phyloP scores from a whole-genome alignment of 2,113 vertebrate genomes.

The Pandion haliaetus region DNA sequence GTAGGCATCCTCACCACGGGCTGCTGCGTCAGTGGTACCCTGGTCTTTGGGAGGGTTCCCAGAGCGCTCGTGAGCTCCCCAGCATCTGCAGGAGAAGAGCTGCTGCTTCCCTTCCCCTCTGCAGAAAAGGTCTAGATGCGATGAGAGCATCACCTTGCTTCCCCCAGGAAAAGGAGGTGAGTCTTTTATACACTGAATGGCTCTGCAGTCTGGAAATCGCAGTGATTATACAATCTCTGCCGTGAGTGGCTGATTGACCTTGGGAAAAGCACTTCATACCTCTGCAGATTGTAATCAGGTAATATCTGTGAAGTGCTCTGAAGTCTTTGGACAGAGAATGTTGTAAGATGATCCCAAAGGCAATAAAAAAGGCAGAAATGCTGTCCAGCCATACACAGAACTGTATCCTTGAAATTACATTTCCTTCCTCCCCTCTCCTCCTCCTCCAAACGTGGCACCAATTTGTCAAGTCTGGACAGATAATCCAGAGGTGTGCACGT shows the following conservation, averaged over 20 bases:
- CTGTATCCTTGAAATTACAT: background rate
- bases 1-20: too few species aligned
- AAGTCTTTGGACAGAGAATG: background rate
- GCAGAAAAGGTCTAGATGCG: background rate
- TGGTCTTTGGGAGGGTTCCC: background rate
- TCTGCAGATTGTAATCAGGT: conserved; percentile 1
- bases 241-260: background rate
- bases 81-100: background rate
- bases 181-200: background rate
- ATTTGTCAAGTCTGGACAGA: background rate
- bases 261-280: background rate
- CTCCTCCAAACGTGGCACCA: background rate
- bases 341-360: conserved; percentile 21
- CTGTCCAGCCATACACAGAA: background rate
- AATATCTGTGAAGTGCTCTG: background rate
- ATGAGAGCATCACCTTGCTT: background rate
- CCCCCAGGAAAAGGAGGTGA: background rate
- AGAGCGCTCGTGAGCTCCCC: background rate
- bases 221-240: background rate
- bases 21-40: background rate
- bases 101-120: background rate
- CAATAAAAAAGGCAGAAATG: background rate
- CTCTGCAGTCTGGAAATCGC: background rate
- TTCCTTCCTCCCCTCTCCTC: conserved; percentile 35
- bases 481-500: background rate